These are phyloP conservation scores for Lissonota sp. DNA, from an alignment of 2,888 invertebrate species.

Conservation along the genomic window DNA sequence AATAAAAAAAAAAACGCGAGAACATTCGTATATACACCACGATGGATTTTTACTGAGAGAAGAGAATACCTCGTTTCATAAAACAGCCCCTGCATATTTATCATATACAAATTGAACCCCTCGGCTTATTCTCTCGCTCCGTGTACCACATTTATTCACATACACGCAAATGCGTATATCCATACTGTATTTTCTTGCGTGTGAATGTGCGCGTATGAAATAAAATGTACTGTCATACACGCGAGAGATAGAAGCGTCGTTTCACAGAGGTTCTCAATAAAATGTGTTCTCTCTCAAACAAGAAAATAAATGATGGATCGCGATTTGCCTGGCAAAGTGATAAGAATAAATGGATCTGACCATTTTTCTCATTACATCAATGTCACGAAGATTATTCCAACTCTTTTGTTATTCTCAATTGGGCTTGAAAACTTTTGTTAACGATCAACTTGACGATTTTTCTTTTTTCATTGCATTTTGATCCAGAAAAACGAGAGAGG, in stretches of 20 bases:
- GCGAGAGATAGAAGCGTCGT: constrained; percentile 32
- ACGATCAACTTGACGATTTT: constrained; percentile 30
- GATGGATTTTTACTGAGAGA: constrained; percentile 53
- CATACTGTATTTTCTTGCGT: constrained; percentile 6
- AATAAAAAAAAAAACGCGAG: constrained; percentile 35
- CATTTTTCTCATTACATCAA: too few relatives aligned
- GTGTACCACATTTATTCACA: constrained; percentile 19
- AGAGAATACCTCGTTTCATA: constrained; percentile 66
- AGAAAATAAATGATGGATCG: background rate
- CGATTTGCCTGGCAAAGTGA: background rate
- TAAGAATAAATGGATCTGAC: background rate
- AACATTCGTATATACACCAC: constrained; percentile 27
- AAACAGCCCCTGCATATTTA: constrained; percentile 68
- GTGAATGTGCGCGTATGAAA: constrained; percentile 23
- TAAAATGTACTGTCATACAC: constrained; percentile 36
- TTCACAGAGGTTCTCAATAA: constrained; percentile 58
- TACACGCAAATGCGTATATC: constrained; percentile 3
- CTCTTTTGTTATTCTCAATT: background rate
- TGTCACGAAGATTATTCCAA: too few relatives aligned
- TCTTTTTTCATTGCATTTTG: constrained; percentile 36
- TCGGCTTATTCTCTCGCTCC: constrained; percentile 54
- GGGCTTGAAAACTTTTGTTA: constrained; percentile 20
- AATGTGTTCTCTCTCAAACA: too few relatives aligned
- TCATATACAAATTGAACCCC: constrained; percentile 70
- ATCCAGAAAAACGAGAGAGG: constrained; percentile 31